A percentile compares a stretch with the other conserved stretches of the same genome.
Conservation (phyloP, 2,797 vertebrate genomes). For the Margarornis squamiger region DNA sequence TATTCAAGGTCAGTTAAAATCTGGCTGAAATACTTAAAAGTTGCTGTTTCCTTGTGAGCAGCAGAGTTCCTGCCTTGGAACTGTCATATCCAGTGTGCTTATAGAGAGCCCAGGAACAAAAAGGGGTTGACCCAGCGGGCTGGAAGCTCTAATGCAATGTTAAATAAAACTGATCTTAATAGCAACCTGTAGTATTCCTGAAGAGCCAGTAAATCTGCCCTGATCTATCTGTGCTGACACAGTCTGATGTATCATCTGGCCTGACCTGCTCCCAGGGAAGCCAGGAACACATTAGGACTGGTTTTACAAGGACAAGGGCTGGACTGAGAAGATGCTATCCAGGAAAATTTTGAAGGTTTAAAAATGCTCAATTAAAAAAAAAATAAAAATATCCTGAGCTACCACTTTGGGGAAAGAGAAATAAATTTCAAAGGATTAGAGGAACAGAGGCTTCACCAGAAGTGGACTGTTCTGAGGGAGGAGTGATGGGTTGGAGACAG, state of each 20-base stretch:
- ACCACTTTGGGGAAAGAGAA: neutral
- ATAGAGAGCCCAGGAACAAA: neutral
- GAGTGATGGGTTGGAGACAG: neutral
- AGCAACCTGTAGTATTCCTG: neutral
- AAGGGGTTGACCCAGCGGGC: neutral
- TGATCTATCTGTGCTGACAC: neutral
- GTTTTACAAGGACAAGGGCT: neutral
- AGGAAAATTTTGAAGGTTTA: neutral
- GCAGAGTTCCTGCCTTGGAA: neutral
- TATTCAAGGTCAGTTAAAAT: slow-evolving; percentile 42
- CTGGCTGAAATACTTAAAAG: neutral
- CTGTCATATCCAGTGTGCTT: neutral
- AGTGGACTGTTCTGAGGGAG: neutral
- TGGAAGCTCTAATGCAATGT: neutral
- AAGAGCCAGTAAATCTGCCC: neutral
- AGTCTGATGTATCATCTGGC: neutral
- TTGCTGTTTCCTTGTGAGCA: slow-evolving; percentile 16
- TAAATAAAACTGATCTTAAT: neutral
- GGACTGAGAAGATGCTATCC: neutral
- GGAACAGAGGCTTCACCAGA: neutral
- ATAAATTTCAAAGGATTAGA: neutral
- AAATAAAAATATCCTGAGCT: neutral
- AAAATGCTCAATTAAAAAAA: neutral
- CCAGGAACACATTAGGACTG: neutral
- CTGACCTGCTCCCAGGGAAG: neutral